A percentile compares a stretch with the other conserved stretches of the same genome.
Conservation (phyloP, 2,113 vertebrate species). For the Proterorhinus semilunaris region DNA sequence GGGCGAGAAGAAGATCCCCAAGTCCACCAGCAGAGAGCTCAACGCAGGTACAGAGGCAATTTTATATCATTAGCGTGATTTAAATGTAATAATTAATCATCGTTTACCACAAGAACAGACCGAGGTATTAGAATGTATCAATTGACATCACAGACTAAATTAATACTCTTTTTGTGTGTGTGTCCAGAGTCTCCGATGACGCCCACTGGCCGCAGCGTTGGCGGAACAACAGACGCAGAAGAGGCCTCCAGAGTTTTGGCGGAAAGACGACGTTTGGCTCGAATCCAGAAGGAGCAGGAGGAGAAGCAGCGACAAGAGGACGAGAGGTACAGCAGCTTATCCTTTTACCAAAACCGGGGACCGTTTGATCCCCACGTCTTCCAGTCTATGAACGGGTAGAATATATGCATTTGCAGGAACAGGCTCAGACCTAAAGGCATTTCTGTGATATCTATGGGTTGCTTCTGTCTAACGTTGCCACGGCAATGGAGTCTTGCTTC, state of each 20-base stretch:
- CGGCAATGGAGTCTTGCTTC: no score
- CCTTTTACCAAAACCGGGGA: no score
- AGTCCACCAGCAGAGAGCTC: conserved; percentile 77
- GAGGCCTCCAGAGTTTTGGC: conserved; percentile 90
- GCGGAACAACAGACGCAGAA: conserved; percentile 90
- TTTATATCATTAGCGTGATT: neutral
- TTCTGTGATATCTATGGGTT: no score
- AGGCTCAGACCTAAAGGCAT: no score
- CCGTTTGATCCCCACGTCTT: no score
- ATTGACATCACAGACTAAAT: no score
- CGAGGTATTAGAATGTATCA: no score
- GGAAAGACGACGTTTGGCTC: conserved; percentile 87
- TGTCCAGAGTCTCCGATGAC: conserved; percentile 74
- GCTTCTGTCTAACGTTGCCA: no score
- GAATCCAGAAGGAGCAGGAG: conserved; percentile 91
- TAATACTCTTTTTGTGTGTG: neutral
- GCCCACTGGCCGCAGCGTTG: conserved; percentile 78
- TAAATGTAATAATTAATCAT: no score
- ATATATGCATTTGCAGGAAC: no score
- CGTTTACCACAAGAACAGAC: no score
- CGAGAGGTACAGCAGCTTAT: conserved; percentile 76
- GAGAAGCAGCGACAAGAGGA: conserved; percentile 84
- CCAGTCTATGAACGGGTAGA: no score
- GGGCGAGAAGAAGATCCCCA: conserved; percentile 76
- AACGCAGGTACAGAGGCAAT: conserved; percentile 60